Evolutionary conservation across 1,140 invertebrate genomes (phyloP), one percentile per base, ranked within the genome.

Genomic region (Lordiphosa clarofinis): DNA sequence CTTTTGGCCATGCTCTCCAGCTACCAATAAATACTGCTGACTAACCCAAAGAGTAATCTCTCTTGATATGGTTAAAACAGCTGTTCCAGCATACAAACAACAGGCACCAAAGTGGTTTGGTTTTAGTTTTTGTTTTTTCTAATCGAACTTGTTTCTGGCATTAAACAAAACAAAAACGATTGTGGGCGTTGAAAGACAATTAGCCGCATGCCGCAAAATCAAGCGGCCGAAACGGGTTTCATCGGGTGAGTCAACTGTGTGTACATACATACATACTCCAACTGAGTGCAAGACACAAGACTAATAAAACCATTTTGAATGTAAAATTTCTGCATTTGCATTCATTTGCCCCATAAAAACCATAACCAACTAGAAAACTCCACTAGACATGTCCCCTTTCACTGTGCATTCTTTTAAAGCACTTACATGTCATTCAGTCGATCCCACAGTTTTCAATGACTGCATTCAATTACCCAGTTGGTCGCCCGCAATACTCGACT

Each of bases 141-240:
- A 46, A 28, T 31, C 53, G 19, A 65, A 66, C 47, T 35, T 12
- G 52, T 64, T 65, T 48, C 59, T 53, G 43, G 28, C 46, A 48
- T 48, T 31, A 48, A 36, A 13, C 35, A 53, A 15, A 53, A 40
- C 50, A 40, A 53, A 42, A 53, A 42, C 42, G 50, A 54, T 70
- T 68, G 76, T 81, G 76, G 76, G 76, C 71, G 71, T 81, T 58
- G 66, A 68, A 69, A 75, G 71, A 82, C 76, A 81, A 81, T 81
- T 81, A 81, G 76, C 71, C 59, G 76, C 76, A 81, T 81, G 76
- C 76, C 76, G 76, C 76, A 81, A 72, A 67, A 48, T 48, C 52
- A 52, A 81, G 56, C 48, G 42, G 44, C 55, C 63, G 38, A 74
- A 82, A 81, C 76, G 42, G 42, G 76, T 81, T 81, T 72, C 50